Conservation (phyloP, 2,113 vertebrate species). For the Benitochromis conjunctus region DNA sequence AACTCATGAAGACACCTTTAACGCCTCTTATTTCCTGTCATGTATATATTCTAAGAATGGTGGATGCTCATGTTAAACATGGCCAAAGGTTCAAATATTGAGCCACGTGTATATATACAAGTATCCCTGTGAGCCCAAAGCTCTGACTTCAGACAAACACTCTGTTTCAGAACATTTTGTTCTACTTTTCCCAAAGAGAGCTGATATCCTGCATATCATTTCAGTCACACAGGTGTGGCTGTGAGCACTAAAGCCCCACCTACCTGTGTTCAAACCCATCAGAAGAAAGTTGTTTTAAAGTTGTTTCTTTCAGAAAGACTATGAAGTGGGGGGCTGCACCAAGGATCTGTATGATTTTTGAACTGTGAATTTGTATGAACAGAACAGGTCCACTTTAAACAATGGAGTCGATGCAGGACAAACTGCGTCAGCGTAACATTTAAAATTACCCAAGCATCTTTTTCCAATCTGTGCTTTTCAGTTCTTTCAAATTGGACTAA, state of each 20-base stretch:
- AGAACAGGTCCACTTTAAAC: background rate
- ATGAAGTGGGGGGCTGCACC: background rate
- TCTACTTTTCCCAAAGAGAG: background rate
- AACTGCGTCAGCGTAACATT: background rate
- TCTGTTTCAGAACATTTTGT: background rate
- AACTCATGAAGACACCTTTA: background rate
- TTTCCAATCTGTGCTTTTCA: background rate
- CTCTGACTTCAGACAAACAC: rapidly evolving
- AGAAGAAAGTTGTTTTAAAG: background rate
- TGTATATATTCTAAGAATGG: background rate
- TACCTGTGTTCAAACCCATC: background rate
- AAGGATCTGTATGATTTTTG: background rate
- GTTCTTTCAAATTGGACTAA: background rate
- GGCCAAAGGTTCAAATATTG: background rate
- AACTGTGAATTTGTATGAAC: background rate
- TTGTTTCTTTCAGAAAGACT: rapidly evolving
- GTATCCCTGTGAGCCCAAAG: background rate
- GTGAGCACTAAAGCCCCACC: background rate
- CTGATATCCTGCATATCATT: background rate
- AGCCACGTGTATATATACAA: background rate
- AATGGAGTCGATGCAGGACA: background rate
- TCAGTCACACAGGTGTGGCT: background rate
- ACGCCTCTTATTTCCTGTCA: background rate
- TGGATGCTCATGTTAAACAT: background rate
- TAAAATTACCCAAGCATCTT: background rate